Conservation (phyloP, 2,888 invertebrate genomes). For the Esperia sulphurella region DNA sequence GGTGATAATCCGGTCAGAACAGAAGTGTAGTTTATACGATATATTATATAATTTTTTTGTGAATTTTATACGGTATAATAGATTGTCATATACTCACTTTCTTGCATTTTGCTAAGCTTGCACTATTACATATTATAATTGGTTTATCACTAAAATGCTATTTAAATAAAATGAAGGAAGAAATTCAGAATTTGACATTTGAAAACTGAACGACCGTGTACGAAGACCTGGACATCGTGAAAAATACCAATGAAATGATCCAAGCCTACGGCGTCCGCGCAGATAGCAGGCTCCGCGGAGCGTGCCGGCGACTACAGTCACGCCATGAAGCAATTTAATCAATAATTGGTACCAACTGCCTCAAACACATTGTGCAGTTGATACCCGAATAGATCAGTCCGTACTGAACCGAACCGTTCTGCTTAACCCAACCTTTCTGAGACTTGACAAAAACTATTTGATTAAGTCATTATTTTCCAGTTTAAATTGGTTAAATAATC, state of each 20-base stretch:
- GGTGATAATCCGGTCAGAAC: background rate
- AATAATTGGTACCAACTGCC: conserved; percentile 21
- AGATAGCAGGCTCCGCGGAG: conserved; percentile 21
- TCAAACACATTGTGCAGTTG: background rate
- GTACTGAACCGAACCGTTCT: background rate
- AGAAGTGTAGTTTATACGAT: background rate
- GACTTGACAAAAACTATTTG: no score
- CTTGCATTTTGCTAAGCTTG: conserved; percentile 3
- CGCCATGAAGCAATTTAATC: conserved; percentile 39
- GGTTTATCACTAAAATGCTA: background rate
- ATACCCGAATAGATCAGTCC: background rate
- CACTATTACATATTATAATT: background rate
- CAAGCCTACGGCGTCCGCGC: conserved; percentile 19
- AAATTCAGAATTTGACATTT: no score
- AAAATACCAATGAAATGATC: conserved; percentile 19
- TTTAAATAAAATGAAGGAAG: no score
- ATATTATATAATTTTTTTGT: no score
- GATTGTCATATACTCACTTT: conserved; percentile 9
- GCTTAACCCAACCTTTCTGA: background rate
- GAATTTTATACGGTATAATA: no score
- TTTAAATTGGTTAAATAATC: no score
- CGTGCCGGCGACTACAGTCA: conserved; percentile 23
- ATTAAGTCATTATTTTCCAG: no score
- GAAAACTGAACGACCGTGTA: no score
- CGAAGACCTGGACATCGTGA: background rate